phyloP scores from a whole-genome alignment of 2,113 vertebrate species.

The Pelusios castaneus region DNA sequence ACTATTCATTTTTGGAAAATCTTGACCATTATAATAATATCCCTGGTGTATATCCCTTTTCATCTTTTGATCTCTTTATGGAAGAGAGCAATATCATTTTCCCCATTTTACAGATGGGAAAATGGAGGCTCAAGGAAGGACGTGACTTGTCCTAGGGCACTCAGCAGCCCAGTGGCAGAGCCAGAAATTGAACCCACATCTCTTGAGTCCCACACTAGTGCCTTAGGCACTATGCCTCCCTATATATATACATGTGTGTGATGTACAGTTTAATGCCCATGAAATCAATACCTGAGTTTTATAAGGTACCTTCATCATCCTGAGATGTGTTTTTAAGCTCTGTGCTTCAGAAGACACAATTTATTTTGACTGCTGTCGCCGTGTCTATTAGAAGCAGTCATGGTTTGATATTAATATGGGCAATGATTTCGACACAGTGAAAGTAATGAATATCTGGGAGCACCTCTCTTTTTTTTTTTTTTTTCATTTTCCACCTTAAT shows the following conservation, averaged over 20 bases:
- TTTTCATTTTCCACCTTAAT: constrained; percentile 46
- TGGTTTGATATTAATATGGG: constrained; percentile 59
- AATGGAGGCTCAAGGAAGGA: neutral
- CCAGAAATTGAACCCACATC: neutral
- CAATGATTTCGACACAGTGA: constrained; percentile 52
- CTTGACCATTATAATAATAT: neutral
- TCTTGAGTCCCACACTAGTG: neutral
- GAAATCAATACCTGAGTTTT: constrained; percentile 58
- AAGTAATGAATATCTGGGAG: constrained; percentile 52
- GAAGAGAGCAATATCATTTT: neutral
- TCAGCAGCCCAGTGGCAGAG: neutral
- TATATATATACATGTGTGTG: neutral
- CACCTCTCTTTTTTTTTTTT: constrained; percentile 25
- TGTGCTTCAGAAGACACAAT: constrained; percentile 48
- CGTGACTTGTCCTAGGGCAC: neutral
- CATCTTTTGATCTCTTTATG: neutral
- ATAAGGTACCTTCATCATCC: constrained; percentile 41
- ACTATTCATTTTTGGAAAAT: neutral
- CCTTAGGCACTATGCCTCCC: constrained; percentile 31
- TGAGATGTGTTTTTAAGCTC: neutral
- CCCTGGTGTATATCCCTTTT: neutral
- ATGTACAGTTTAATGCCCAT: constrained; percentile 35
- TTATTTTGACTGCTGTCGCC: constrained; percentile 40
- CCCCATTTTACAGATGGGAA: neutral
- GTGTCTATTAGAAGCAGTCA: constrained; percentile 59